Evolutionary conservation across 2,888 invertebrate species (phyloP), one percentile per base, ranked within the genome.

Genomic region (Noctua janthe): DNA sequence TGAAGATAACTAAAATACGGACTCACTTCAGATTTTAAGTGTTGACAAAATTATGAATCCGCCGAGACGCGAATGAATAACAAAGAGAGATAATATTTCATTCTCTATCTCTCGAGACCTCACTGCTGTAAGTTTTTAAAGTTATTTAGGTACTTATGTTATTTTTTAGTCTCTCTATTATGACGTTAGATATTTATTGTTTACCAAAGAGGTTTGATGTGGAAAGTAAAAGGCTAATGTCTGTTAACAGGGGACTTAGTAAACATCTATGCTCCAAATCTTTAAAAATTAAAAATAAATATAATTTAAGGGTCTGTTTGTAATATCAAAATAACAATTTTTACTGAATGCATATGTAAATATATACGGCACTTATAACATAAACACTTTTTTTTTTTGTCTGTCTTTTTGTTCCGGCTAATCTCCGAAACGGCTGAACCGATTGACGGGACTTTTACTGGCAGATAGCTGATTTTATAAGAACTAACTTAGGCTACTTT

Each of bases 11-110:
- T 39, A 62, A 77, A 85, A 75, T 51, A 59, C 67, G 51, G 71
- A 71, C 62, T 76, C 64, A 66, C 69, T 80, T 73, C 75, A 77
- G 80, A 85, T 85, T 85, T 85, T 71, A 84, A 86, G 84, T 79
- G 86, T 86, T 86, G 86, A 86, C 84, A 84, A 86, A 86, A 86
- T 86, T 86, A 84, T 86, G 84, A 84, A 84, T 82, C 86, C 86
- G 66, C 54, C 23, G 86, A 74, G 86, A 86, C 76, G 64, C 39
- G 74, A 86, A 84, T 76, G 83, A 83, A 76, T 84, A 78, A 86
- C 86, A 86, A 77, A 86, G 76, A 86, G 84, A 86, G 79, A 84
- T 86, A 79, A 86, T 86, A 86, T 86, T 86, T 86, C 82, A 84
- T 81, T 82, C 76, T 72, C 23, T 49, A 72, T 77, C 86, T 84